Conservation (phyloP, 2,888 invertebrate species). For the Branchipolynoe longqiensis region DNA sequence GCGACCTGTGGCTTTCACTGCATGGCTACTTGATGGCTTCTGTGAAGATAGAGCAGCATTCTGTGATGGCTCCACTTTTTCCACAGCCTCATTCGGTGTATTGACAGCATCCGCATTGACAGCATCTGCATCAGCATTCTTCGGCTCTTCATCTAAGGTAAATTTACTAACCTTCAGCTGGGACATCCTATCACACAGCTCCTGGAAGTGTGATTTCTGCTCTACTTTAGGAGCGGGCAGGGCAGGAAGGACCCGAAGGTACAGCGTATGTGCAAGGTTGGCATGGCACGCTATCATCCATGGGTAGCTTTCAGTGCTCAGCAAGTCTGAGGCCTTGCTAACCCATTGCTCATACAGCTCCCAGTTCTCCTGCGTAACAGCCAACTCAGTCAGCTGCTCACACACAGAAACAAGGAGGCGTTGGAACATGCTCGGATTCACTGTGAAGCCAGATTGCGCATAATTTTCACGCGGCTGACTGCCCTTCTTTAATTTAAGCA, state of each 20-base stretch:
- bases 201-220: constrained; percentile 31
- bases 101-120: too few species aligned
- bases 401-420: background rate
- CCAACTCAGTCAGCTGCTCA: background rate
- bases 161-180: background rate
- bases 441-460: too few species aligned
- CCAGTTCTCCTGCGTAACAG: constrained; percentile 20
- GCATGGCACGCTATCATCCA: constrained; percentile 21
- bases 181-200: constrained; percentile 4
- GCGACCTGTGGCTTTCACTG: too few species aligned
- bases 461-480: background rate
- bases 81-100: too few species aligned
- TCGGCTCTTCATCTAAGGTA: background rate
- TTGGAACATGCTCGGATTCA: constrained; percentile 16
- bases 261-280: background rate
- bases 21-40: too few species aligned
- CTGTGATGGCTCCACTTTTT: background rate
- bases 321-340: background rate
- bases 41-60: too few species aligned
- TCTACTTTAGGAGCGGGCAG: constrained; percentile 31
- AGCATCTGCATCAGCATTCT: too few species aligned
- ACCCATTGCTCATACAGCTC: constrained; percentile 11
- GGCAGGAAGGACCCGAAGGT: constrained; percentile 2
- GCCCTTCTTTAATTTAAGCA: background rate
- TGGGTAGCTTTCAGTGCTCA: constrained; percentile 21